These are phyloP conservation scores for Lithobates sylvaticus DNA, from an alignment of 2,797 vertebrate genomes.

Conservation along the genomic window DNA sequence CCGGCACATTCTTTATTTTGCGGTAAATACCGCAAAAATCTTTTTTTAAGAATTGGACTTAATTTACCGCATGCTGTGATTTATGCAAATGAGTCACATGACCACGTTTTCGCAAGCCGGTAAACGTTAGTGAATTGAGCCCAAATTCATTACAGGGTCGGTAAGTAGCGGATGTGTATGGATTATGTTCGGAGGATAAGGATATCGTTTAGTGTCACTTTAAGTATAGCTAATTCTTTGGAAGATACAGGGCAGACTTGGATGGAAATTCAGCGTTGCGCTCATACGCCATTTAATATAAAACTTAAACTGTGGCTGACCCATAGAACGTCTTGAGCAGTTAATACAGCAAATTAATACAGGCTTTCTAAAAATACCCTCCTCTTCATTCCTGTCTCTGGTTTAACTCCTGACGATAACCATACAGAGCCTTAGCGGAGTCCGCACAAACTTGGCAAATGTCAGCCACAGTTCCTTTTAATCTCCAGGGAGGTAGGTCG, in stretches of 20 bases:
- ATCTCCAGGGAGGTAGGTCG: slow-evolving; percentile 68
- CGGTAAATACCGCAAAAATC: too few species aligned
- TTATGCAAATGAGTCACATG: too few species aligned
- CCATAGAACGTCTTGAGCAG: slow-evolving; percentile 29
- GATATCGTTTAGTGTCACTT: too few species aligned
- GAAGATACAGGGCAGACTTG: slow-evolving; percentile 21
- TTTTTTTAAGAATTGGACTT: too few species aligned
- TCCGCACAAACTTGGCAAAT: slow-evolving; percentile 70
- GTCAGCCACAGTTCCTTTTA: slow-evolving; percentile 75
- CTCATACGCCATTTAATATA: slow-evolving; percentile 22
- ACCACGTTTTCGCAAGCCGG: too few species aligned
- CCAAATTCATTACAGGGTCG: too few species aligned
- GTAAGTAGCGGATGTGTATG: too few species aligned
- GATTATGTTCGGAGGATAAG: too few species aligned
- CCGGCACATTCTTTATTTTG: too few species aligned
- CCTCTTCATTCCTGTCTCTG: slow-evolving; percentile 35
- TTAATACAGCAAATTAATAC: slow-evolving; percentile 59
- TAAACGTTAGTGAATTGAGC: too few species aligned
- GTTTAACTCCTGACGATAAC: slow-evolving; percentile 72
- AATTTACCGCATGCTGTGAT: too few species aligned
- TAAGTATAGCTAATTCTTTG: background rate
- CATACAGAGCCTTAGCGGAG: slow-evolving; percentile 67
- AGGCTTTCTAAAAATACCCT: slow-evolving; percentile 61
- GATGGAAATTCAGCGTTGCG: slow-evolving; percentile 15
- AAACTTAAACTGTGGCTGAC: slow-evolving; percentile 59